Evolutionary conservation across 1,140 invertebrate species (phyloP), one percentile per base, ranked within the genome.

Genomic region (Cephus cinctus): DNA sequence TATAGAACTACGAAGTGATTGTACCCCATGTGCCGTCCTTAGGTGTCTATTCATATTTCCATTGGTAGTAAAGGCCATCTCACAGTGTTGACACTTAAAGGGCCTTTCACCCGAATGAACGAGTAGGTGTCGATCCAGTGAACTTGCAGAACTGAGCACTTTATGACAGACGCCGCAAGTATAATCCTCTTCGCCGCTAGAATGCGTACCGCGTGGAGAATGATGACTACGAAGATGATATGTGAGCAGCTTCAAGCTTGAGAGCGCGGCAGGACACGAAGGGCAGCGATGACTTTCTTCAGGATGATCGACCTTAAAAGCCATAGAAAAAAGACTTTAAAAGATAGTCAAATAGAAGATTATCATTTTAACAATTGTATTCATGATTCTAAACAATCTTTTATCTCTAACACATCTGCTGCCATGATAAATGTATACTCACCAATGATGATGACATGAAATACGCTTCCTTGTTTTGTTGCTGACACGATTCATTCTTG

Each of bases 1-100:
- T 0, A 72, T 71, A 21, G 54, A 66, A 35, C 66, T 70, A 43
- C 61, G 67, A 5, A 47, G 22, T 0, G 65, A 61, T 43, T 73
- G 71, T 0, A 57, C 54, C 4, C 62, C 68, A 50, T 81, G 81
- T 1, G 66, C 87, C 0, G 86, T 90, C 42, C 88, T 78, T 76
- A 89, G 83, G 65, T 94, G 91, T 18, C 90, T 76, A 61, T 91
- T 89, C 88, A 94, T 91, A 67, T 91, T 92, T 11, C 89, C 89
- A 68, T 92, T 93, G 2, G 90, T 93, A 20, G 88, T 92, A 72
- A 94, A 95, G 2, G 88, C 84, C 70, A 90, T 83, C 14, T 84
- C 80, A 68, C 90, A 94, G 54, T 83, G 81, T 57, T 83, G 83
- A 70, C 91, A 94, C 57, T 85, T 84, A 69, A 88, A 90, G 2